Conservation (phyloP, 1,140 invertebrate species). For the Bilobella aurantiaca region DNA sequence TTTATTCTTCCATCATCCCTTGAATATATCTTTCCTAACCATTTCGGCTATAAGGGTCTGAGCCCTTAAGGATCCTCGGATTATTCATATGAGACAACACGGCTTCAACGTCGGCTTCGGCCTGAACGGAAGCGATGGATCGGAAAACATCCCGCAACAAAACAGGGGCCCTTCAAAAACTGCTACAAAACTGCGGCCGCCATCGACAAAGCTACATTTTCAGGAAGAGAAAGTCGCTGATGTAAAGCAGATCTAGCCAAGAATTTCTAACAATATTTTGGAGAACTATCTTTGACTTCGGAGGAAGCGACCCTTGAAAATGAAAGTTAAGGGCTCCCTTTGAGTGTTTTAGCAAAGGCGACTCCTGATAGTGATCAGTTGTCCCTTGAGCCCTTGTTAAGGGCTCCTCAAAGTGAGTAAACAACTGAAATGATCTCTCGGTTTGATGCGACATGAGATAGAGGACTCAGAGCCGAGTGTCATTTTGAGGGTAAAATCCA, state of each 20-base stretch:
- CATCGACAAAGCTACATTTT: too few relatives aligned
- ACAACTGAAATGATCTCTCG: background rate
- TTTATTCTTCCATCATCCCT: background rate
- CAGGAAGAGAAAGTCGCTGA: background rate
- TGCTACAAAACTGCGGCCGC: too few relatives aligned
- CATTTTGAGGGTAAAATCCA: too few relatives aligned
- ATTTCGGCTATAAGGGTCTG: too few relatives aligned
- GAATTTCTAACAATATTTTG: background rate
- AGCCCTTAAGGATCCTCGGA: too few relatives aligned
- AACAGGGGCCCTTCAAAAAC: too few relatives aligned
- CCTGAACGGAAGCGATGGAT: background rate
- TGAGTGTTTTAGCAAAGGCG: too few relatives aligned
- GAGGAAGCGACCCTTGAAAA: background rate
- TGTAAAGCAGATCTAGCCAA: too few relatives aligned
- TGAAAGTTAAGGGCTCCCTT: too few relatives aligned
- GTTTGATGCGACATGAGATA: background rate
- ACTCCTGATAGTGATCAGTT: too few relatives aligned
- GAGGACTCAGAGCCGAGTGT: background rate
- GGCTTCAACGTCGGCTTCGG: background rate
- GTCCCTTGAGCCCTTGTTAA: too few relatives aligned
- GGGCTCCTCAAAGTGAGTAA: background rate
- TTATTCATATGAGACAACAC: background rate
- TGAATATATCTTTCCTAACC: too few relatives aligned
- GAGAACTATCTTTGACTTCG: background rate
- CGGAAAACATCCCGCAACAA: conserved; percentile 2